phyloP scores from a whole-genome alignment of 2,113 vertebrate genomes.

The Muscicapa adusta region DNA sequence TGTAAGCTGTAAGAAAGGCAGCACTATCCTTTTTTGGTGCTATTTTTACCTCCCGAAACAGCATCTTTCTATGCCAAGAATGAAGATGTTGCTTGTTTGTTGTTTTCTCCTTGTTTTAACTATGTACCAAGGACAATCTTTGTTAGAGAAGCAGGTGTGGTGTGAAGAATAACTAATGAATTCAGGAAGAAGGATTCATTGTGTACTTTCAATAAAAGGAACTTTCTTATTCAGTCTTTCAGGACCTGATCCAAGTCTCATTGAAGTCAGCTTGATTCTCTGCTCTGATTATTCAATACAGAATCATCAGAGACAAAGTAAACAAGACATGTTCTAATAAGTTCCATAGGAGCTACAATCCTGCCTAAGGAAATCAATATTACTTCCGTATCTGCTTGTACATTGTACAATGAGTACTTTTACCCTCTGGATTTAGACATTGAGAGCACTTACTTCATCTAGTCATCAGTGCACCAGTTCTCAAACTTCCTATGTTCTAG shows the following conservation, averaged over 20 bases:
- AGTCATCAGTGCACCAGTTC: not conserved
- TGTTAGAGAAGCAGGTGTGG: not conserved
- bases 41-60: conserved; percentile 21
- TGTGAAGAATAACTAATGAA: conserved; percentile 14
- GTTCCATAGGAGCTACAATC: not conserved
- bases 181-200: not conserved
- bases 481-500: not conserved
- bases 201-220: conserved; percentile 15
- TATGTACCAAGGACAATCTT: not conserved
- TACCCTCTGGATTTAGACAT: not conserved
- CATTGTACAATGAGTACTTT: not conserved
- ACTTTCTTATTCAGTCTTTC: conserved; percentile 28
- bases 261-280: conserved; percentile 24
- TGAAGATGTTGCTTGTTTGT: not conserved
- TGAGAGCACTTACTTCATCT: not conserved
- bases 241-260: not conserved
- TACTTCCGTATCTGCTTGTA: not conserved
- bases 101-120: conserved; percentile 24
- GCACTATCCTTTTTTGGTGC: not conserved
- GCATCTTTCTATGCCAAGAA: not conserved
- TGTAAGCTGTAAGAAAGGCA: not conserved
- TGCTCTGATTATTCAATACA: conserved; percentile 21
- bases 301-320: conserved; percentile 24
- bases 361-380: not conserved
- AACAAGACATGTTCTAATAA: not conserved